Conservation (phyloP, 2,797 vertebrate species). For the Pseudochirops cupreus region DNA sequence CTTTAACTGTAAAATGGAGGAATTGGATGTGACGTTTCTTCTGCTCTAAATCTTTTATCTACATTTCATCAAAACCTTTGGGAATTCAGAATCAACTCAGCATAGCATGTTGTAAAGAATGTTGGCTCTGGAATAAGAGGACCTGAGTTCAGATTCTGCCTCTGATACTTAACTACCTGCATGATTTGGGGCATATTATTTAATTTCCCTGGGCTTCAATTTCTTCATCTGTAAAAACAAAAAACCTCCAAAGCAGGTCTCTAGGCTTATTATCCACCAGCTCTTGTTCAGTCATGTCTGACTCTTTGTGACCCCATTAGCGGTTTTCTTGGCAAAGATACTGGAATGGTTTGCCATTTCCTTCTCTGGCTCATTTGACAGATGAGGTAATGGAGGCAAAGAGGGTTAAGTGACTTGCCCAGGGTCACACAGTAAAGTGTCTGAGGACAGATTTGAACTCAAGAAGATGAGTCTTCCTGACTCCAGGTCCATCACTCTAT, state of each 20-base stretch:
- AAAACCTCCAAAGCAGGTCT: not conserved
- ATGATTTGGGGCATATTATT: not conserved
- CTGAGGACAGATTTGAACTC: not conserved
- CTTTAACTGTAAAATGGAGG: not conserved
- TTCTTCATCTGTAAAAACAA: not conserved
- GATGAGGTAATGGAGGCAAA: no score
- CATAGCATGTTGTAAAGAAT: not conserved
- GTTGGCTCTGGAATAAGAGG: not conserved
- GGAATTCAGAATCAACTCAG: not conserved
- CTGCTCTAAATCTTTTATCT: slow-evolving; percentile 54
- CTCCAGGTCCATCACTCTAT: not conserved
- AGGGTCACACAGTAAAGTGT: not conserved
- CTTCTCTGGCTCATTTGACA: no score
- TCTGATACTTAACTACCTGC: not conserved
- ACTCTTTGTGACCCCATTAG: not conserved
- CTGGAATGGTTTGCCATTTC: no score
- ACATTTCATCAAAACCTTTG: slow-evolving; percentile 82
- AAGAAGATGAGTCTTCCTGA: not conserved
- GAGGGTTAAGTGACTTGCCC: no score
- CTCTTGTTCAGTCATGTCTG: no score
- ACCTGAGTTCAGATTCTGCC: not conserved
- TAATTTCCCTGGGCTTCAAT: not conserved
- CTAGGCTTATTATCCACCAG: not conserved
- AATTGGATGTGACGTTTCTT: not conserved
- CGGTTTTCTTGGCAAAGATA: not conserved